These are phyloP conservation scores for Formica exsecta DNA, from an alignment of 1,140 invertebrate species.

Conservation along the genomic window DNA sequence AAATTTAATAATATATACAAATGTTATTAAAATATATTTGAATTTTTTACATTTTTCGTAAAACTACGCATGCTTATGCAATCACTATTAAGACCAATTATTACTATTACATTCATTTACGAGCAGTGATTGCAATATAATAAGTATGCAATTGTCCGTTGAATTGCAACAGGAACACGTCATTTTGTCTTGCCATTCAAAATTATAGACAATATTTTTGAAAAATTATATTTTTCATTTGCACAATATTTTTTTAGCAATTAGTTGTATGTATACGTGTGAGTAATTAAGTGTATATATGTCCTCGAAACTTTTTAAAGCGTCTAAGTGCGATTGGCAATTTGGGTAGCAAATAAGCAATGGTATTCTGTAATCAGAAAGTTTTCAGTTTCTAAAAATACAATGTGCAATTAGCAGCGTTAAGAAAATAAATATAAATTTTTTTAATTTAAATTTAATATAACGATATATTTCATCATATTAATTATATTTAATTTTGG, in stretches of 20 bases:
- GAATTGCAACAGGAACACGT: not conserved
- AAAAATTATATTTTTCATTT: not conserved
- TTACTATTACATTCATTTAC: not conserved
- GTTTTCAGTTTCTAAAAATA: too few species aligned
- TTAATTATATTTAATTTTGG: not conserved
- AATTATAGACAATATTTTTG: not conserved
- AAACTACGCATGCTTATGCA: not conserved
- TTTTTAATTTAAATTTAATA: not conserved
- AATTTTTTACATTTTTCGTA: not conserved
- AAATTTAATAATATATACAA: not conserved
- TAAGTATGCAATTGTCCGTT: not conserved
- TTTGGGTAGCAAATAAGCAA: too few species aligned
- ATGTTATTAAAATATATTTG: not conserved
- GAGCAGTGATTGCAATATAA: not conserved
- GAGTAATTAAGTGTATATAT: not conserved
- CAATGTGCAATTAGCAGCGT: too few species aligned
- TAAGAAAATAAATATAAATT: not conserved
- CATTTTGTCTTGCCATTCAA: not conserved
- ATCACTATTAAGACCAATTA: not conserved
- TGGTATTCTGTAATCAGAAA: too few species aligned
- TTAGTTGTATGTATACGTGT: not conserved
- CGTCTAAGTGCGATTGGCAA: too few species aligned
- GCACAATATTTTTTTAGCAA: not conserved
- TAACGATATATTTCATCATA: not conserved
- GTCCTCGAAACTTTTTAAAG: too few species aligned